These are phyloP conservation scores for Spodoptera litura DNA, from an alignment of 1,140 invertebrate species.

Conservation along the genomic window DNA sequence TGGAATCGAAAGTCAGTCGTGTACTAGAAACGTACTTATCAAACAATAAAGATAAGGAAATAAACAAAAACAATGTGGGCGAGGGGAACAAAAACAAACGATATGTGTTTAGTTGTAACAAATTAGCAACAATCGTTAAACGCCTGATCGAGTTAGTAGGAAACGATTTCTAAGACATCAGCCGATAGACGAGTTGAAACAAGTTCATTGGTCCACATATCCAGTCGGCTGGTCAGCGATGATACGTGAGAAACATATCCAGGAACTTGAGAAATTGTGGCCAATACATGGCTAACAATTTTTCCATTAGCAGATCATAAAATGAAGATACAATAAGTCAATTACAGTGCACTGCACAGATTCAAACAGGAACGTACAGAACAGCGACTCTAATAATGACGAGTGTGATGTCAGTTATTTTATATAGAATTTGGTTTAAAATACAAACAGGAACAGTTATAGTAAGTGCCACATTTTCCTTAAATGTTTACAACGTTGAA, in stretches of 20 bases:
- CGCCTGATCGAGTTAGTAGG: slow-evolving; percentile 80
- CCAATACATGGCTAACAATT: slow-evolving; percentile 44
- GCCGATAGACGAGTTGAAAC: slow-evolving; percentile 77
- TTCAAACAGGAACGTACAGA: too few species aligned
- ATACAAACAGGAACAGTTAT: too few species aligned
- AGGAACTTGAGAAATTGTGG: slow-evolving; percentile 78
- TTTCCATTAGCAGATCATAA: slow-evolving; percentile 12
- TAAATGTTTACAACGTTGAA: too few species aligned
- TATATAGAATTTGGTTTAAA: too few species aligned
- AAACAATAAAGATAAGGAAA: slow-evolving; percentile 22
- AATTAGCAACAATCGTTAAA: slow-evolving; percentile 75
- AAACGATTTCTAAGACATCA: slow-evolving; percentile 81
- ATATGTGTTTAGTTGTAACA: slow-evolving; percentile 49
- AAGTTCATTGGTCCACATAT: slow-evolving; percentile 83
- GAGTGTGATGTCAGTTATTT: too few species aligned
- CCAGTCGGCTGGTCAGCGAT: slow-evolving; percentile 74
- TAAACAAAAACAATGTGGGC: slow-evolving; percentile 30
- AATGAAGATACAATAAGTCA: background rate
- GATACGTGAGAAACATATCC: slow-evolving; percentile 78
- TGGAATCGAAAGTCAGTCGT: slow-evolving; percentile 24
- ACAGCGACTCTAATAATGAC: too few species aligned
- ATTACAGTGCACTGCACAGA: too few species aligned
- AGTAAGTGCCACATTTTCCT: too few species aligned
- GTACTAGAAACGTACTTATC: slow-evolving; percentile 11
- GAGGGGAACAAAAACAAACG: slow-evolving; percentile 43